Evolutionary conservation across 2,888 invertebrate genomes (phyloP).

Genomic region (Cantharis nigra): DNA sequence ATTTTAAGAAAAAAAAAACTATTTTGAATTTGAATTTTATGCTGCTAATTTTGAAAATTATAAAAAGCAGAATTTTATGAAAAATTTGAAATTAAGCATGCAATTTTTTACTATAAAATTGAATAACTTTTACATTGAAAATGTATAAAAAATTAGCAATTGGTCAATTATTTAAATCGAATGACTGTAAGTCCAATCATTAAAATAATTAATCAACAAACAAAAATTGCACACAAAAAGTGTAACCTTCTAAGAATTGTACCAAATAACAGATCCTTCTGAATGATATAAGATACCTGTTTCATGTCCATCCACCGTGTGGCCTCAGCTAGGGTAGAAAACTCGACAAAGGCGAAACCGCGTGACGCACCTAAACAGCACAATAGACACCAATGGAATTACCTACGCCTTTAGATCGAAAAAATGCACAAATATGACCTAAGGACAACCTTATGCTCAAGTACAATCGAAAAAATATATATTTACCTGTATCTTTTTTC

Average conservation of each 20-base stretch:
- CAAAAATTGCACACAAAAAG: slow-evolving; percentile 6
- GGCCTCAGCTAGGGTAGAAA: slow-evolving; percentile 85
- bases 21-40: not conserved
- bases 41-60: slow-evolving; percentile 2
- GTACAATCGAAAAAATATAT: slow-evolving; percentile 26
- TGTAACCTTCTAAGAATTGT: slow-evolving; percentile 23
- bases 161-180: not conserved
- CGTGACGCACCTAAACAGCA: slow-evolving; percentile 86
- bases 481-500: slow-evolving; percentile 80
- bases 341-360: slow-evolving; percentile 92
- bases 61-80: not conserved
- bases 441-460: slow-evolving; percentile 46
- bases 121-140: not conserved
- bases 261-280: slow-evolving; percentile 29
- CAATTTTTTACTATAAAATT: not conserved
- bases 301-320: slow-evolving; percentile 90
- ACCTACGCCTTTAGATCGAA: slow-evolving; percentile 52
- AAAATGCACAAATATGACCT: slow-evolving; percentile 64
- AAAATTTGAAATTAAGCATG: not conserved
- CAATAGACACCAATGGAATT: slow-evolving; percentile 57
- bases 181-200: not conserved
- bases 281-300: slow-evolving; percentile 68
- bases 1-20: not conserved
- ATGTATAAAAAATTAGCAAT: not conserved
- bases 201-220: slow-evolving; percentile 2